Percentiles rank a stretch among this genome's conserved stretches.
phyloP scores from a whole-genome alignment of 2,113 vertebrate genomes.

The Vicugna pacos region DNA sequence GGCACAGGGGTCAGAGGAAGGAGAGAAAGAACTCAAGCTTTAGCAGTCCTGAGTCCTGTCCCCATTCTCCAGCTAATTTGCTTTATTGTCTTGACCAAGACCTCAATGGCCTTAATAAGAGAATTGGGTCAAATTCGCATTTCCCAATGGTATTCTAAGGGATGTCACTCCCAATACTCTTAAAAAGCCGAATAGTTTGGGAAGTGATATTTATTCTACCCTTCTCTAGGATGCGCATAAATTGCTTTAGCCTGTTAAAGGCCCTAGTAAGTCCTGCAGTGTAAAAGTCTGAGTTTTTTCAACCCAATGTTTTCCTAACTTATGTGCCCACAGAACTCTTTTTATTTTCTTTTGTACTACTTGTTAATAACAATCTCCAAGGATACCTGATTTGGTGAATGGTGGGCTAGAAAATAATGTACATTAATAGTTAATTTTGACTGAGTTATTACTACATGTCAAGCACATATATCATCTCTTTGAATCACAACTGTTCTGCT shows the following conservation, averaged over 20 bases:
- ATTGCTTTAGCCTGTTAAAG: not conserved
- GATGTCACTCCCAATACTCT: not conserved
- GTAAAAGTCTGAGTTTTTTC: not conserved
- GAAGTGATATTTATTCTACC: not conserved
- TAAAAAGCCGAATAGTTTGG: not conserved
- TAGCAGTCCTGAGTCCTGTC: too few relatives aligned
- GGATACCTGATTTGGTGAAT: not conserved
- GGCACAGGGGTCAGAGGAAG: not conserved
- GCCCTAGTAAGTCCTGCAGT: not conserved
- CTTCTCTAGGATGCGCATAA: not conserved
- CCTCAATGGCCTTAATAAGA: not conserved
- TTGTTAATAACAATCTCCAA: not conserved
- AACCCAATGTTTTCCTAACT: not conserved
- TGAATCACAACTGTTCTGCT: too few relatives aligned
- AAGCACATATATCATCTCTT: not conserved
- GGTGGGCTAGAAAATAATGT: not conserved
- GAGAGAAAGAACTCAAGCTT: not conserved
- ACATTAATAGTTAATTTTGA: not conserved
- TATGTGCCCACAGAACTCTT: not conserved
- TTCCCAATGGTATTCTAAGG: not conserved
- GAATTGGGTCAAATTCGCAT: rapidly evolving
- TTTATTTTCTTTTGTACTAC: not conserved
- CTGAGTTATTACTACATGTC: not conserved
- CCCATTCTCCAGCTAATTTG: not conserved
- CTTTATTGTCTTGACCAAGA: not conserved